Percentiles rank a stretch among this genome's conserved stretches.
Evolutionary conservation across 2,113 vertebrate species (phyloP).

Genomic region (Okapia johnstoni): DNA sequence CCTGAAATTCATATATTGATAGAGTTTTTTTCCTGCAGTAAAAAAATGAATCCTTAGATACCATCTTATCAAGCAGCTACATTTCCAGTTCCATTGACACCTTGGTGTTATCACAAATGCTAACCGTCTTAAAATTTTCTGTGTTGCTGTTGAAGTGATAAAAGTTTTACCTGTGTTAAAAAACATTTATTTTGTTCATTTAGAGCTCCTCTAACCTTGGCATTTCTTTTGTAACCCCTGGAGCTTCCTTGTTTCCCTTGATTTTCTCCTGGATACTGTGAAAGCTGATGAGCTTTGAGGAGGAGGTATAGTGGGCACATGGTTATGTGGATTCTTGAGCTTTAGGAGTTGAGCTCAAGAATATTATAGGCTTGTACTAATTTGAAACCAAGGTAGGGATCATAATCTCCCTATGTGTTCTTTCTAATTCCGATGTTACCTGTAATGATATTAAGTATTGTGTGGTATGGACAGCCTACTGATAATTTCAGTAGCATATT

Average conservation of each 20-base stretch:
- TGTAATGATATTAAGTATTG: not conserved
- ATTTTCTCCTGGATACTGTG: not conserved
- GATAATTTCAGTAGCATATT: not conserved
- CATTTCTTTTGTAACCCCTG: not conserved
- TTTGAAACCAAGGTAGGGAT: not conserved
- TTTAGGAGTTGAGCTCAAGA: not conserved
- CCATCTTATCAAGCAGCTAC: not conserved
- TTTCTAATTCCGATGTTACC: not conserved
- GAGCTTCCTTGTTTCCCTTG: not conserved
- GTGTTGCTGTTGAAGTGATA: not conserved
- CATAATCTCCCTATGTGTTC: not conserved
- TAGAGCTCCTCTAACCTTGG: not conserved
- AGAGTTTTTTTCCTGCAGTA: not conserved
- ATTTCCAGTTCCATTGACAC: not conserved
- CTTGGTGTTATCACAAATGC: not conserved
- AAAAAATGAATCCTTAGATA: not conserved
- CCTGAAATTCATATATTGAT: not conserved
- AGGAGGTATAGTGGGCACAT: accelerated
- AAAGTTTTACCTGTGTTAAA: not conserved
- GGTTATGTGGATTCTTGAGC: not conserved
- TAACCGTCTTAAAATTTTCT: not conserved
- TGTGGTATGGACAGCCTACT: not conserved
- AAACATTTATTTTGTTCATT: not conserved
- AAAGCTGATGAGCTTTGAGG: not conserved
- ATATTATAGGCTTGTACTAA: not conserved